A percentile compares a stretch with the other conserved stretches of the same genome.
Conservation (phyloP, 2,113 vertebrate genomes). For the Mugil cephalus region DNA sequence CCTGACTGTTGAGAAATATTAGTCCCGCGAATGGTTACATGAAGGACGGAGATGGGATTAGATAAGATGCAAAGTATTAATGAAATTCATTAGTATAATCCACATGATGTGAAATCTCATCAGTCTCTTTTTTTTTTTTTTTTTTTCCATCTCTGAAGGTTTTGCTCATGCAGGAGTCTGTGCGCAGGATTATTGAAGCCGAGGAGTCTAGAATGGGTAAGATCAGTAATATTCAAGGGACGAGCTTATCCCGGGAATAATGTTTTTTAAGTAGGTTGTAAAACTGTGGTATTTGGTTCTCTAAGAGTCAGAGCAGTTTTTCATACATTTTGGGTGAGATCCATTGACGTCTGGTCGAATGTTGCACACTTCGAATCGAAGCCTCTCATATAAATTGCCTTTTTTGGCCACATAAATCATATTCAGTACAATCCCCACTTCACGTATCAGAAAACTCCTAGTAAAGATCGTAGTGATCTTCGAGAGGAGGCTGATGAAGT, state of each 20-base stretch:
- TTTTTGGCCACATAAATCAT: not conserved
- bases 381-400: not conserved
- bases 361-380: not conserved
- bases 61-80: conserved; percentile 33
- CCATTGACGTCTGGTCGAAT: not conserved
- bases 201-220: conserved; percentile 98
- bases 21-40: not conserved
- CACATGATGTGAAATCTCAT: conserved; percentile 22
- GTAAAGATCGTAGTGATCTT: conserved; percentile 6
- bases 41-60: conserved; percentile 30
- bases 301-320: not conserved
- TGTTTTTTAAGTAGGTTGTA: conserved; percentile 32
- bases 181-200: conserved; percentile 94
- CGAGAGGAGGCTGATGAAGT: conserved; percentile 7
- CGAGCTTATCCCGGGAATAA: conserved; percentile 18
- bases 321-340: not conserved
- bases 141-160: conserved; percentile 83
- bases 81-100: conserved; percentile 39
- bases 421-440: not conserved
- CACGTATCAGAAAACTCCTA: not conserved
- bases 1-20: conserved; percentile 26
- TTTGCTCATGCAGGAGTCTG: conserved; percentile 97
- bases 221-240: conserved; percentile 42
- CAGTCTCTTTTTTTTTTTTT: conserved; percentile 1
- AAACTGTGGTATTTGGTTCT: conserved; percentile 1